phyloP scores from a whole-genome alignment of 2,113 vertebrate genomes.

The Aphelocoma coerulescens region DNA sequence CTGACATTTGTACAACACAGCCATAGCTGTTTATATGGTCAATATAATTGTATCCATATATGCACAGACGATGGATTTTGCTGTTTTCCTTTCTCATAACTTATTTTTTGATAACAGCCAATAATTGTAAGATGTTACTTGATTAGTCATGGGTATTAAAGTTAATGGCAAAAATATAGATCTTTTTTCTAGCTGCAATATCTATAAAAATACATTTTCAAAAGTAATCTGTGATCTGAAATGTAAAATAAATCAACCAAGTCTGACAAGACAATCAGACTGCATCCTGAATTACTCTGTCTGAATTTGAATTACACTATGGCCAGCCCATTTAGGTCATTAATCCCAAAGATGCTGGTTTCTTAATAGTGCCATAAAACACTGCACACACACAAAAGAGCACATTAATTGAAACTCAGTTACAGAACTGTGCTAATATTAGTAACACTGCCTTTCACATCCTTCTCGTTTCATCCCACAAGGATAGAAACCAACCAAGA shows the following conservation, averaged over 20 bases:
- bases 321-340: neutral
- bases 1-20: neutral
- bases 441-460: neutral
- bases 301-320: neutral
- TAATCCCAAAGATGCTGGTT: neutral
- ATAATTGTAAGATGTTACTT: neutral
- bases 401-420: neutral
- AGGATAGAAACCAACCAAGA: neutral
- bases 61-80: neutral
- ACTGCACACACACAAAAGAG: neutral
- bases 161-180: neutral
- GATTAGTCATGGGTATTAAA: neutral
- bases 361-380: neutral
- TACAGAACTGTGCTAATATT: neutral
- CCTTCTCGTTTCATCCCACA: neutral
- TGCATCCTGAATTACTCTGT: neutral
- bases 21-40: neutral
- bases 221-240: neutral
- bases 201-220: neutral
- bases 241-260: neutral
- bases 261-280: neutral
- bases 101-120: neutral
- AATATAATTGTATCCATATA: neutral
- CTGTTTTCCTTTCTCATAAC: neutral
- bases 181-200: neutral